A percentile compares a stretch with the other conserved stretches of the same genome.
These are phyloP conservation scores for Nymphalis io DNA, from an alignment of 1,140 invertebrate species.

Conservation along the genomic window DNA sequence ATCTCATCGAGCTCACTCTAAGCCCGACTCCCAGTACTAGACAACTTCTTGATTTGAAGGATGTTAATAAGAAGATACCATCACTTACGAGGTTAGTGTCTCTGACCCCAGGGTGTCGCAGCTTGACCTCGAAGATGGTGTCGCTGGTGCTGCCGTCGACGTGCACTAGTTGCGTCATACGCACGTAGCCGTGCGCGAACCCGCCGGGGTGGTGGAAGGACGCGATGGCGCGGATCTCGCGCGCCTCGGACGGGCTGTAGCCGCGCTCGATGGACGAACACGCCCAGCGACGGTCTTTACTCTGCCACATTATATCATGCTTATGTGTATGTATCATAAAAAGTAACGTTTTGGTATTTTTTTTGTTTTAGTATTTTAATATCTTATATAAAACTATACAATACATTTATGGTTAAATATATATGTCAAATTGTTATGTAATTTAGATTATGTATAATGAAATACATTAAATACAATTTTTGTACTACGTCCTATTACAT, in stretches of 20 bases:
- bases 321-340: no score
- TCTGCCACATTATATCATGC: not conserved
- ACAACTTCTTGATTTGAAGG: not conserved
- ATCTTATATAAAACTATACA: no score
- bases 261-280: conserved; percentile 93
- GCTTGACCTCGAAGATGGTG: conserved; percentile 93
- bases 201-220: conserved; percentile 95
- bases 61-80: not conserved
- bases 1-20: no score
- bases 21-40: no score
- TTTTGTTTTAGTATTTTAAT: no score
- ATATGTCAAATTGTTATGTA: no score
- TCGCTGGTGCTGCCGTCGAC: conserved; percentile 93
- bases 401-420: no score
- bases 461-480: no score
- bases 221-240: conserved; percentile 92
- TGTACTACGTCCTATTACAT: no score
- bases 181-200: conserved; percentile 92
- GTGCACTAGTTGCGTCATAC: conserved; percentile 93
- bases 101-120: conserved; percentile 90
- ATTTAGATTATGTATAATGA: no score
- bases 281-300: conserved; percentile 85
- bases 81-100: conserved; percentile 88
- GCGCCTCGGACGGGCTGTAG: conserved; percentile 91
- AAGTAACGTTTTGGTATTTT: no score